Base-by-base conservation (phyloP, 2,797 vertebrate species). In the Tapera naevia region DNA sequence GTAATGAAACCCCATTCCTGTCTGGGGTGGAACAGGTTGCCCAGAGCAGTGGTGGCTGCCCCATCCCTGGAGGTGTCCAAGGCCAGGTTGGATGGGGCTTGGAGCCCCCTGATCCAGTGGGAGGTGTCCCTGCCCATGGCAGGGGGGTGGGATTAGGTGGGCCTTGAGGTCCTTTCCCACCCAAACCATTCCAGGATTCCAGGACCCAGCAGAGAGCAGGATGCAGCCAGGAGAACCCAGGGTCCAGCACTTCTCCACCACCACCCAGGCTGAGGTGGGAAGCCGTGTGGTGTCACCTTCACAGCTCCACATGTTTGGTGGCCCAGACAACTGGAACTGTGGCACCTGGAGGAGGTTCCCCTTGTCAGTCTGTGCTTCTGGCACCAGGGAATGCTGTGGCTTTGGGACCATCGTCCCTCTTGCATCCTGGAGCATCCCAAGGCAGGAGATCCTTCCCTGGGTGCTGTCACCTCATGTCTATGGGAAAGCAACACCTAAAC, bases 261-360 rank as follows among this genome's bases (percentile, higher is more conserved):
- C 16, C 0, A 3, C 35, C 50, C 24, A 5, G 28, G 23, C 13
- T 1, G 4, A 35, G 30, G n/a, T 17, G 32, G 13, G 2, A 12
- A 67, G 18, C 5, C 9, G 15, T 11, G 1, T 7, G 12, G 33
- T 7, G 11, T 16, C 57, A n/a, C 58, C 43, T 39, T 48, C 39
- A 53, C 3, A 2, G 19, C 30, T 46, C 48, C 41, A 9, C 0
- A 2, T 11, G 10, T 9, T 37, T 1, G 22, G 23, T 28, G 39
- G 45, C 27, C 9, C 9, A 2, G 2, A 30, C 14, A 37, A 53
- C 58, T 7, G 1, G 18, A 32, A 45, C 21, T 14, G 16, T 1
- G 1, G 17, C 27, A 28, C 14, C 9, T 13, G 8, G 41, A 37
- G 27, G 50, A 27, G 21, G 5, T 5, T 28, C 12, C 25, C 33